phyloP scores from a whole-genome alignment of 2,888 invertebrate species.

The Leptopterna dolabrata region DNA sequence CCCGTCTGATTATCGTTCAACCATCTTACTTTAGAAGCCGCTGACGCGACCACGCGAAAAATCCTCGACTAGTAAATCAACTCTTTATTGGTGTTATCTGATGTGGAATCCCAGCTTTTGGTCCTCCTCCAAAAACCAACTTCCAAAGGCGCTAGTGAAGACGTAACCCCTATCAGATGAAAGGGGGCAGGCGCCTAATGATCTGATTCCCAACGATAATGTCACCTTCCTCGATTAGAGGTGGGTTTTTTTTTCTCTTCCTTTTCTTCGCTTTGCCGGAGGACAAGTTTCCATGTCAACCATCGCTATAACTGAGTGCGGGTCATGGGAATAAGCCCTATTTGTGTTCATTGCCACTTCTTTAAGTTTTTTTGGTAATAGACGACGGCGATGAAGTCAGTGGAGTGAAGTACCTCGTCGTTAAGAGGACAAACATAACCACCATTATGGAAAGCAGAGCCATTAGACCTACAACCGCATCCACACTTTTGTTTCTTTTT shows the following conservation, averaged over 20 bases:
- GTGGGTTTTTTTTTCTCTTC: background rate
- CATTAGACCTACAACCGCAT: background rate
- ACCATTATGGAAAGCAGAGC: slow-evolving; percentile 11
- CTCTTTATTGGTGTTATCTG: background rate
- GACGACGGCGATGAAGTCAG: background rate
- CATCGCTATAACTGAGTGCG: slow-evolving; percentile 16
- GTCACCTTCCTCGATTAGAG: slow-evolving; percentile 6
- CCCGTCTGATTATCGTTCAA: no score
- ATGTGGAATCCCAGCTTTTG: background rate
- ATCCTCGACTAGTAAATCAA: background rate
- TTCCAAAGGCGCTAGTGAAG: background rate
- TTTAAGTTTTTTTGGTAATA: background rate
- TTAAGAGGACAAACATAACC: slow-evolving; percentile 1
- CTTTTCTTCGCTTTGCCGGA: no score
- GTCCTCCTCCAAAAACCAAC: background rate
- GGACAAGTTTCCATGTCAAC: slow-evolving; percentile 10
- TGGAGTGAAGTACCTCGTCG: slow-evolving; percentile 38
- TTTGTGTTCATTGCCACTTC: slow-evolving; percentile 19
- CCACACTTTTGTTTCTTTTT: background rate
- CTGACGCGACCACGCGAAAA: background rate
- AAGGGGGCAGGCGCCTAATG: background rate
- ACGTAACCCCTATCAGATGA: background rate
- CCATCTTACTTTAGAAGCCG: background rate
- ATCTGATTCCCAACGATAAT: background rate
- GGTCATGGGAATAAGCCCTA: slow-evolving; percentile 33